Percentiles rank a stretch among this genome's conserved stretches.
Conservation (phyloP, 2,113 vertebrate genomes). For the Microcebus tavaratra region DNA sequence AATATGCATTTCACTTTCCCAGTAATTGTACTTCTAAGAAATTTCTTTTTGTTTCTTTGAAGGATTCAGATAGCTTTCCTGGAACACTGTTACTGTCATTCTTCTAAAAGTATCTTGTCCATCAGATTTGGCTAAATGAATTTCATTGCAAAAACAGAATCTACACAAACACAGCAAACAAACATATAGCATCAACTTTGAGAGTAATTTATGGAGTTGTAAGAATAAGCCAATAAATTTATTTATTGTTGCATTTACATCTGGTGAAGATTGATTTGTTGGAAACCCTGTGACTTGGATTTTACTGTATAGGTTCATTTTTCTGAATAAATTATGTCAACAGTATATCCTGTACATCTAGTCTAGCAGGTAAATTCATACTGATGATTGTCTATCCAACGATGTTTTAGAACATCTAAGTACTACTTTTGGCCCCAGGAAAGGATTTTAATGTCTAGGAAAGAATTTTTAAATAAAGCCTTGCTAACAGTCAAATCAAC, state of each 20-base stretch:
- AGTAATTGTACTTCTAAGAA: not conserved
- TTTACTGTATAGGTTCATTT: not conserved
- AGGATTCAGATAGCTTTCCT: conserved; percentile 4
- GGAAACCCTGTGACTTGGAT: not conserved
- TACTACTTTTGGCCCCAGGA: not conserved
- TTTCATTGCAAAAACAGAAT: conserved; percentile 16
- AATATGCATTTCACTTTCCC: not conserved
- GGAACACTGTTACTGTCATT: not conserved
- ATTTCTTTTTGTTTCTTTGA: conserved; percentile 37
- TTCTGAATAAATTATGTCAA: not conserved
- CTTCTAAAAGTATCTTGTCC: not conserved
- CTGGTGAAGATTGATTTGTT: conserved; percentile 27
- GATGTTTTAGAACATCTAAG: not conserved
- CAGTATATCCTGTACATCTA: not conserved
- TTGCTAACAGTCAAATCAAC: not conserved
- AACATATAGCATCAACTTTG: not conserved
- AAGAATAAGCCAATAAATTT: conserved; percentile 38
- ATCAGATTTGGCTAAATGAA: conserved; percentile 27
- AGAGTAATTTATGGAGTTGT: not conserved
- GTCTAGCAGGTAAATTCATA: not conserved
- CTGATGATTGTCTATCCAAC: not conserved
- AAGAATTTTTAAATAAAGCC: not conserved
- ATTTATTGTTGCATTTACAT: not conserved
- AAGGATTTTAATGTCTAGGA: not conserved
- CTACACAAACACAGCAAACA: conserved; percentile 25